phyloP scores from a whole-genome alignment of 2,888 invertebrate species.

The Beris chalybata region DNA sequence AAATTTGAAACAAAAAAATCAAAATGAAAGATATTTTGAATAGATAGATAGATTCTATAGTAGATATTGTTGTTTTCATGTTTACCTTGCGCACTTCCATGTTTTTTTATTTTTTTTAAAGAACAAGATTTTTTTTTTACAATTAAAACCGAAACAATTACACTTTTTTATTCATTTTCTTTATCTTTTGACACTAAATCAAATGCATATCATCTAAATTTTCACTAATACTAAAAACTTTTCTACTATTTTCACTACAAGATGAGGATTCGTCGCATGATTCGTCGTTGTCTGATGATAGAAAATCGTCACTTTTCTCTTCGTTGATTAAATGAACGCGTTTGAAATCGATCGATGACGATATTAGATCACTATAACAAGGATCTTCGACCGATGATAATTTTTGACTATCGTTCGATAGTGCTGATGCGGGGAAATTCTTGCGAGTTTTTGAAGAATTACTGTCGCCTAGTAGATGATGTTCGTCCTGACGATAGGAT shows the following conservation, averaged over 20 bases:
- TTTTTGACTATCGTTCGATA: not conserved
- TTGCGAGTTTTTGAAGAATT: not conserved
- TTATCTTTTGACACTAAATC: constrained; percentile 19
- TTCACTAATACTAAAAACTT: constrained; percentile 40
- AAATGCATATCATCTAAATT: constrained; percentile 34
- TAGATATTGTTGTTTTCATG: constrained; percentile 8
- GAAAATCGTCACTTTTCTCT: constrained; percentile 9
- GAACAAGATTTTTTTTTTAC: too few relatives aligned
- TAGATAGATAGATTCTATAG: not conserved
- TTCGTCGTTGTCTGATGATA: constrained; percentile 29
- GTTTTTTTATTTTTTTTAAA: constrained; percentile 8
- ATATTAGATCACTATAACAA: too few relatives aligned
- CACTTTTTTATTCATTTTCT: constrained; percentile 8
- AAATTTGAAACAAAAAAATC: not conserved
- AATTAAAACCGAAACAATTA: too few relatives aligned
- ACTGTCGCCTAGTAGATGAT: constrained; percentile 1
- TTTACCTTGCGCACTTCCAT: constrained; percentile 39
- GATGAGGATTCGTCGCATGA: constrained; percentile 31
- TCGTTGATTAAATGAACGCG: constrained; percentile 47
- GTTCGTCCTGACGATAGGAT: constrained; percentile 8
- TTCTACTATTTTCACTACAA: constrained; percentile 33
- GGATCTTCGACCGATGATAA: not conserved
- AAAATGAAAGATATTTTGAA: not conserved
- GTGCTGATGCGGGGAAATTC: not conserved
- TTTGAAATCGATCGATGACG: constrained; percentile 43